These are phyloP conservation scores for Peromyscus aztecus DNA, from an alignment of 2,797 vertebrate species.

Conservation along the genomic window DNA sequence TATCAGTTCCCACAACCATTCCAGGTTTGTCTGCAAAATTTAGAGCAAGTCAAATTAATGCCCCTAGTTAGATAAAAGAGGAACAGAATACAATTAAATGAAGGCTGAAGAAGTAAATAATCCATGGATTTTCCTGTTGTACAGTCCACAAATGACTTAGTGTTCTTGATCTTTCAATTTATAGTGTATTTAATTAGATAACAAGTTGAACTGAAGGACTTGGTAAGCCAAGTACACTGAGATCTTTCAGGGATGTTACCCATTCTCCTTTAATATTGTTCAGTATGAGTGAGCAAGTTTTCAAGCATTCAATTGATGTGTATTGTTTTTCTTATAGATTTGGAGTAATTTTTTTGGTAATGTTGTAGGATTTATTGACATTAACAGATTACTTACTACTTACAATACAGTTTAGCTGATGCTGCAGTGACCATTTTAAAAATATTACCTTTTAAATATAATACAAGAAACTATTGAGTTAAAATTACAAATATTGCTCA, in stretches of 20 bases:
- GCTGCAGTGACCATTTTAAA: neutral
- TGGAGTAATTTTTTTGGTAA: neutral
- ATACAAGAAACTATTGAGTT: neutral
- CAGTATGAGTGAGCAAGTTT: neutral
- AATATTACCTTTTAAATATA: conserved; percentile 9
- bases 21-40: neutral
- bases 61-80: neutral
- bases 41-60: neutral
- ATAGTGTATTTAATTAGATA: neutral
- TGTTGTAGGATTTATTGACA: neutral
- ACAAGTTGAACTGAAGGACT: neutral
- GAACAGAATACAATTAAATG: no score
- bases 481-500: neutral
- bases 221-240: neutral
- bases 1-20: neutral
- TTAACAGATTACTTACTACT: conserved; percentile 31
- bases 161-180: neutral
- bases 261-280: neutral
- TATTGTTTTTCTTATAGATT: neutral
- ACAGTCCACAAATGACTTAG: neutral
- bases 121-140: neutral
- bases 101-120: neutral
- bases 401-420: neutral
- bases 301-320: neutral
- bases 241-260: neutral